Evolutionary conservation across 2,888 invertebrate species (phyloP).

Genomic region (Pollenia griseotomentosa): DNA sequence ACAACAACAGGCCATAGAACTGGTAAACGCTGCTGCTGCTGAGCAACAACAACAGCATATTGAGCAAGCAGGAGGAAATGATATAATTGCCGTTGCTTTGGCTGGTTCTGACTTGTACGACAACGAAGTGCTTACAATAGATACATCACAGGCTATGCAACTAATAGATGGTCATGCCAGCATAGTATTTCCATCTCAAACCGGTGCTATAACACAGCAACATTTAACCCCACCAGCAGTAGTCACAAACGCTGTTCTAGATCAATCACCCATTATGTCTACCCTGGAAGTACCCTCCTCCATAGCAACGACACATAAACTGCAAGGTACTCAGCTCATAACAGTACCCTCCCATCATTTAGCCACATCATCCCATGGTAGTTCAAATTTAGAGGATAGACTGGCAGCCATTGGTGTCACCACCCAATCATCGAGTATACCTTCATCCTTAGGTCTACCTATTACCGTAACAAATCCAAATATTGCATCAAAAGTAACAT

Average conservation of each 20-base stretch:
- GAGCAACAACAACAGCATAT: conserved; percentile 76
- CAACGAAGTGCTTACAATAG: conserved; percentile 81
- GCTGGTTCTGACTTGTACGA: conserved; percentile 90
- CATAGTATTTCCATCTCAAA: conserved; percentile 77
- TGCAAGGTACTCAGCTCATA: conserved; percentile 59
- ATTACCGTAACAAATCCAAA: conserved; percentile 91
- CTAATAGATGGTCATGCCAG: conserved; percentile 74
- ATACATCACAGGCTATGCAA: conserved; percentile 74
- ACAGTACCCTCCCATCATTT: conserved; percentile 58
- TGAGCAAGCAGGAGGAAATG: conserved; percentile 78
- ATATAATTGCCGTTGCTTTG: conserved; percentile 90
- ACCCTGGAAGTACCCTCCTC: conserved; percentile 88
- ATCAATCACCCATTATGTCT: conserved; percentile 93
- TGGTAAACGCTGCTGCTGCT: conserved; percentile 42
- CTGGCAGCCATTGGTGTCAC: conserved; percentile 87
- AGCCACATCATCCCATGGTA: conserved; percentile 58
- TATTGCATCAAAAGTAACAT: conserved; percentile 86
- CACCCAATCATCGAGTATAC: conserved; percentile 85
- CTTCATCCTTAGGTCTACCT: conserved; percentile 90
- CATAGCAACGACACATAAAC: conserved; percentile 55
- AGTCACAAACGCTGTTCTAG: conserved; percentile 88
- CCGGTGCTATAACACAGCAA: conserved; percentile 59
- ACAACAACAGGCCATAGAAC: conserved; percentile 68
- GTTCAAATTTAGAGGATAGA: conserved; percentile 85
- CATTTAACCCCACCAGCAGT: conserved; percentile 80